Evolutionary conservation across 2,888 invertebrate genomes (phyloP).

Genomic region (Acheta domesticus): DNA sequence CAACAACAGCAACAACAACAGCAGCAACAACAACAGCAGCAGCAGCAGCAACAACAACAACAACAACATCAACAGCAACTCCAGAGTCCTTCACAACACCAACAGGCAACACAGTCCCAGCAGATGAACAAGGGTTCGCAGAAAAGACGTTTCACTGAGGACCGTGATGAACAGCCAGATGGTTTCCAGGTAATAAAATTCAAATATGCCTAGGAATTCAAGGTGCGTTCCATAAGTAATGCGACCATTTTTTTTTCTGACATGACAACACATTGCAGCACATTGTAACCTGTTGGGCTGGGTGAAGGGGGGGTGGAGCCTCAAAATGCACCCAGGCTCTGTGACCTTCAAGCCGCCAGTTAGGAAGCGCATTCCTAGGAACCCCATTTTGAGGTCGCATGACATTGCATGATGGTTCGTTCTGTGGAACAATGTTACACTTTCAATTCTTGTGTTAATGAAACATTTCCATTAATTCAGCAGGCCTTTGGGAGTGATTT

Average conservation of each 20-base stretch:
- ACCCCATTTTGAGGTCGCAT: background rate
- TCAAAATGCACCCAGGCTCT: background rate
- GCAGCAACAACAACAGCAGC: constrained; percentile 31
- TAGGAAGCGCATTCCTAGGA: background rate
- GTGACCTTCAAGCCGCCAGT: background rate
- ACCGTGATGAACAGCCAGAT: constrained; percentile 29
- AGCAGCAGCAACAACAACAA: constrained; percentile 29
- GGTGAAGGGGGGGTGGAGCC: background rate
- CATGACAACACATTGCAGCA: background rate
- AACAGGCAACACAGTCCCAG: constrained; percentile 24
- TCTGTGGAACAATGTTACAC: background rate
- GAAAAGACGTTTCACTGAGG: constrained; percentile 36
- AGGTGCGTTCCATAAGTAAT: background rate
- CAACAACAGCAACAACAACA: constrained; percentile 33
- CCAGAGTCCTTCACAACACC: constrained; percentile 27
- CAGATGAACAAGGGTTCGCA: constrained; percentile 26
- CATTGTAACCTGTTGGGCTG: background rate
- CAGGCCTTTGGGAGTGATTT: background rate
- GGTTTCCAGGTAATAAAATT: constrained; percentile 31
- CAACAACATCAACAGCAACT: constrained; percentile 33
- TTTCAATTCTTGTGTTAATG: background rate
- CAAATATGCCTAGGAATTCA: background rate
- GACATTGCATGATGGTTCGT: background rate
- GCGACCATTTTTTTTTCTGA: background rate
- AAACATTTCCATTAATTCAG: background rate